These are phyloP conservation scores for Emys orbicularis DNA, from an alignment of 2,797 vertebrate species.

Conservation along the genomic window DNA sequence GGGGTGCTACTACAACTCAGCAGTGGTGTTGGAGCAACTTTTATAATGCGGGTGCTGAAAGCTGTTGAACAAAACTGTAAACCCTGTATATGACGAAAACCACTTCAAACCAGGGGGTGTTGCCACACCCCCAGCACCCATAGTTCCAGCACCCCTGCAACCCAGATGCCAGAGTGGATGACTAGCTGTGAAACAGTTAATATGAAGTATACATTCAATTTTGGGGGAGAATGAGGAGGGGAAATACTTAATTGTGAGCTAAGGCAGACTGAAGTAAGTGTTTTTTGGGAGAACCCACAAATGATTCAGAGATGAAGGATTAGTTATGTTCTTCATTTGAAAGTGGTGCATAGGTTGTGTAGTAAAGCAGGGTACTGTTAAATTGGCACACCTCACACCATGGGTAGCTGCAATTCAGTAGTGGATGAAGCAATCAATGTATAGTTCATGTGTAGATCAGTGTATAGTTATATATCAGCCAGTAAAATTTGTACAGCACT, in stretches of 20 bases:
- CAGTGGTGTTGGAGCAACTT: too few species aligned
- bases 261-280: too few species aligned
- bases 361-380: not conserved
- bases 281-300: not conserved
- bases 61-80: too few species aligned
- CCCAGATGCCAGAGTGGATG: not conserved
- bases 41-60: too few species aligned
- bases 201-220: not conserved
- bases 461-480: not conserved
- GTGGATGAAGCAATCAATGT: not conserved
- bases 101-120: too few species aligned
- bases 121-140: too few species aligned
- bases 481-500: not conserved
- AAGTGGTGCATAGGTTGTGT: not conserved
- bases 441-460: not conserved
- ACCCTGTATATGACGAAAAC: too few species aligned
- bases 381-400: not conserved
- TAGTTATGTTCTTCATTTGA: not conserved
- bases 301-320: not conserved
- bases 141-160: not conserved
- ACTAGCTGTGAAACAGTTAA: not conserved
- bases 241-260: too few species aligned
- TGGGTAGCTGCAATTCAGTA: not conserved
- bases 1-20: not conserved
- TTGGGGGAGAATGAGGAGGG: fast-evolving